Evolutionary conservation across 2,113 vertebrate species (phyloP).

Genomic region (Alethe diademata): DNA sequence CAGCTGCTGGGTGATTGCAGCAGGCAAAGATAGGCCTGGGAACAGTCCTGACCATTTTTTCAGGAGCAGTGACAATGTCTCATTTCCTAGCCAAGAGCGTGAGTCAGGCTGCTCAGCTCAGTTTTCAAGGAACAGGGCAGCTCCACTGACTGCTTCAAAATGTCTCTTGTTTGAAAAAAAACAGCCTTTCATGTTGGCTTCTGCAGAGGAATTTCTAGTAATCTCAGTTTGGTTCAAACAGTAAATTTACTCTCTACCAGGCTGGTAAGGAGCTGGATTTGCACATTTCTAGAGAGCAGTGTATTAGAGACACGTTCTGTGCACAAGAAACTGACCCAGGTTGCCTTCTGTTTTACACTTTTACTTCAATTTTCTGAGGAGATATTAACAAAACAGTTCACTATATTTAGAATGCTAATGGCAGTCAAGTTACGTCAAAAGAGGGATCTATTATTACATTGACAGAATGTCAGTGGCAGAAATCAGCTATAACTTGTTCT

Average conservation of each 20-base stretch:
- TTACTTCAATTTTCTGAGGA: not conserved
- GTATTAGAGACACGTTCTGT: not conserved
- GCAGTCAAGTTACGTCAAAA: conserved; percentile 58
- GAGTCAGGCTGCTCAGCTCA: not conserved
- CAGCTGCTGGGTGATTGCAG: not conserved
- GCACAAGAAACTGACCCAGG: not conserved
- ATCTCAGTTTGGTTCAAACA: not conserved
- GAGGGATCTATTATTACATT: conserved; percentile 45
- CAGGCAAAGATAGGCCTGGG: fast-evolving
- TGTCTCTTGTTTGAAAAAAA: not conserved
- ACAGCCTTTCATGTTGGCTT: not conserved
- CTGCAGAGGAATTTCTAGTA: not conserved
- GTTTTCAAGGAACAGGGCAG: not conserved
- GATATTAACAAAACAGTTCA: conserved; percentile 14
- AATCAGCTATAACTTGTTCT: not conserved
- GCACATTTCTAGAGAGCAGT: not conserved
- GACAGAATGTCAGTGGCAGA: conserved; percentile 10
- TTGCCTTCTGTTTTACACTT: not conserved
- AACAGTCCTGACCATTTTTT: not conserved
- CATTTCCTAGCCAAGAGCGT: not conserved
- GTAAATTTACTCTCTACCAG: not conserved
- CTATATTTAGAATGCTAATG: conserved; percentile 61
- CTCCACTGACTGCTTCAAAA: not conserved
- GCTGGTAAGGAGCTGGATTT: not conserved
- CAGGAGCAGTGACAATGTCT: not conserved